Evolutionary conservation across 1,140 invertebrate genomes (phyloP), one percentile per base, ranked within the genome.

Genomic region (Drosophila saltans): DNA sequence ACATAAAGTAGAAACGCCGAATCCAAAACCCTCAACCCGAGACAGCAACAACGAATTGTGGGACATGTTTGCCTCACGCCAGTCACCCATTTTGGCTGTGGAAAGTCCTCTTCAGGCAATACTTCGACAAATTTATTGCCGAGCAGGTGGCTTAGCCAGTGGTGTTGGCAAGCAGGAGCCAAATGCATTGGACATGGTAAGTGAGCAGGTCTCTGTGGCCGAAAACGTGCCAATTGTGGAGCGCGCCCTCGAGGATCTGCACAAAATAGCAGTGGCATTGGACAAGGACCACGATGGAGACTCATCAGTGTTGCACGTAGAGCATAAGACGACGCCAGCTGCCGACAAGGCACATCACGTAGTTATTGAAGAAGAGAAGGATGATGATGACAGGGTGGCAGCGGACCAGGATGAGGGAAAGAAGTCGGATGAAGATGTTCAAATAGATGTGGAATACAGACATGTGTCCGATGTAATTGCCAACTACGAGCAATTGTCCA

Each of bases 191-290:
- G 52, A 57, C 36, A 21, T 21, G 64, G 33, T 36, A 10, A 74
- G 63, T 45, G 40, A 56, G 26, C 24, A 72, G 56, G 56, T 41
- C 40, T 56, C 62, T 5, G 48, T 48, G 4, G 41, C 75, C 28
- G 90, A 91, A 62, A 91, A 91, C 65, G 80, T 91, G 75, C 90
- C 90, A 24, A 90, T 90, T 45, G 90, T 91, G 69, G 90, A 91
- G 61, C 71, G 79, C 4, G 90, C 90, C 1, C 68, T 91, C 16
- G 74, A 82, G 68, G 90, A 91, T 66, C 72, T 91, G 63, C 83
- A 89, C 57, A 77, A 64, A 33, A 86, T 86, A 40, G 83, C 83
- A 21, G 28, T 65, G n/a, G 86, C 81, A 0, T 58, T 78, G 69
- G 75, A 63, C 41, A 61, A 52, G 40, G 58, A 45, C 26, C 21